Percentiles rank a stretch among this genome's conserved stretches.
Evolutionary conservation across 2,113 vertebrate species (phyloP).

Genomic region (Boulengeromyrus knoepffleri): DNA sequence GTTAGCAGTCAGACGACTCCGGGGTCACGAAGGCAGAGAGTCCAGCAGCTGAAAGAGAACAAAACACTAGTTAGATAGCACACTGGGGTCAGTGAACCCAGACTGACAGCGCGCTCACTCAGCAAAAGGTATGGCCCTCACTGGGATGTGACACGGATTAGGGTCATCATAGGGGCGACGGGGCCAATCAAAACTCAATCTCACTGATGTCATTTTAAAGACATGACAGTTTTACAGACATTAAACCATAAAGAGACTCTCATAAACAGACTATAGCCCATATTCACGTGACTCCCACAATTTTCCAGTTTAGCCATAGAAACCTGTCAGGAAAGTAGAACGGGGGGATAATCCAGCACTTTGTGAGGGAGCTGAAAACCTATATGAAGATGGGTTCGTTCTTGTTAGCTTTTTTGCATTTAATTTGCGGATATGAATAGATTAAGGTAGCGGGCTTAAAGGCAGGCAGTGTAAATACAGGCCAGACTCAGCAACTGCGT

Average conservation of each 20-base stretch:
- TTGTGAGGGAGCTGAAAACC: neutral
- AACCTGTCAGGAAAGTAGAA: neutral
- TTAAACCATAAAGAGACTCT: neutral
- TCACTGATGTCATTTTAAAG: neutral
- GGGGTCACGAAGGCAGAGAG: slow-evolving; percentile 9
- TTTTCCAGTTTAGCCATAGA: neutral
- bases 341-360: neutral
- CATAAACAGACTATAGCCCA: neutral
- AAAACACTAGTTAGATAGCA: slow-evolving; percentile 5
- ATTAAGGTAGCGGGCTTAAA: neutral
- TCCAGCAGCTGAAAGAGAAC: neutral
- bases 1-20: slow-evolving; percentile 5
- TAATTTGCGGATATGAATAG: neutral
- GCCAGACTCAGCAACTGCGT: neutral
- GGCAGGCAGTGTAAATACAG: neutral
- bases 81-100: slow-evolving; percentile 36
- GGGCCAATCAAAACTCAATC: slow-evolving; percentile 26
- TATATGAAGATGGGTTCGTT: neutral
- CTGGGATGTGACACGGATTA: slow-evolving; percentile 32
- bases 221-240: neutral
- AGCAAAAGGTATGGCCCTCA: slow-evolving; percentile 17
- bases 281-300: neutral
- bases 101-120: slow-evolving; percentile 15
- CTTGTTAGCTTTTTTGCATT: neutral
- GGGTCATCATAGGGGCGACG: slow-evolving; percentile 16